Percentiles rank a stretch among this genome's conserved stretches.
phyloP scores from a whole-genome alignment of 2,113 vertebrate species.

The Delphinus delphis region DNA sequence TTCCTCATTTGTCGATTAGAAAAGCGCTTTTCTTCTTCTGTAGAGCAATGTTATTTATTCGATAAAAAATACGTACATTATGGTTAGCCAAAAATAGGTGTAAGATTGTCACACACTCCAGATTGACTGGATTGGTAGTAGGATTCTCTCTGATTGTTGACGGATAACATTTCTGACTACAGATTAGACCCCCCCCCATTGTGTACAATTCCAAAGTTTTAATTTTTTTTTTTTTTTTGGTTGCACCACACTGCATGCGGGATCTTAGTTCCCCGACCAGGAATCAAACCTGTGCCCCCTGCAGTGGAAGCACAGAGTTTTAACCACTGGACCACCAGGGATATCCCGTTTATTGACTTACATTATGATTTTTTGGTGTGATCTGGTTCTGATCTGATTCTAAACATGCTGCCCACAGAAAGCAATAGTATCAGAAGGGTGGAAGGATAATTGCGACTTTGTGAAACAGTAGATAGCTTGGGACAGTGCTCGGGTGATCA shows the following conservation, averaged over 20 bases:
- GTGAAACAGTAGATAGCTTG: not conserved
- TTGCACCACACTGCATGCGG: accelerated
- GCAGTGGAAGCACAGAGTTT: too few species aligned
- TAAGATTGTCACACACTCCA: not conserved
- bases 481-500: not conserved
- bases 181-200: not conserved
- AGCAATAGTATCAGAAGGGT: too few species aligned
- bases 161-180: not conserved
- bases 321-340: too few species aligned
- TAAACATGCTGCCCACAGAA: not conserved
- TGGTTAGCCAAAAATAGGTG: not conserved
- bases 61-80: not conserved
- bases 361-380: not conserved
- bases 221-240: too few species aligned
- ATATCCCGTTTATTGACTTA: accelerated
- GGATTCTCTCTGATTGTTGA: not conserved
- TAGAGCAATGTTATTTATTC: too few species aligned
- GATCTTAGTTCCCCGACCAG: too few species aligned
- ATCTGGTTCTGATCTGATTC: not conserved
- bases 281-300: too few species aligned
- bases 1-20: not conserved
- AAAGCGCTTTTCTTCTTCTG: not conserved
- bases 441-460: not conserved
- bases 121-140: not conserved
- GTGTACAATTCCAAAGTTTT: not conserved